Conservation (phyloP, 2,888 invertebrate species). For the Agonopterix arenella region DNA sequence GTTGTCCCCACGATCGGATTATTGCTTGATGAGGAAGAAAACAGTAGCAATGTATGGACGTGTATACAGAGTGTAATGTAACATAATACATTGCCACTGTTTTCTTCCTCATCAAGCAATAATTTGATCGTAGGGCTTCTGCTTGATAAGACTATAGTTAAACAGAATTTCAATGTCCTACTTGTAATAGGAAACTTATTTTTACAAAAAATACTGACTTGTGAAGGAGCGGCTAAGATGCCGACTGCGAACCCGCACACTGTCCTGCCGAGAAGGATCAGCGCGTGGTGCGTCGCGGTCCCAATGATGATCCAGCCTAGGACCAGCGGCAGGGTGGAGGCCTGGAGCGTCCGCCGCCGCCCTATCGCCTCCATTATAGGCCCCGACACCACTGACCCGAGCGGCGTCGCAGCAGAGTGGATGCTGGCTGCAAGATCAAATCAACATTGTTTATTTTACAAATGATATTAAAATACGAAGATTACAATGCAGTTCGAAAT, state of each 20-base stretch:
- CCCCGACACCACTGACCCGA: constrained; percentile 84
- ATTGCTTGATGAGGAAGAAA: no score
- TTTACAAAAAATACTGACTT: constrained; percentile 61
- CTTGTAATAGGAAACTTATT: no score
- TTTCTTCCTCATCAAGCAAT: no score
- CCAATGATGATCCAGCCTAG: constrained; percentile 83
- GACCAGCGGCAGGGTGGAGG: constrained; percentile 80
- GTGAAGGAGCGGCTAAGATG: constrained; percentile 83
- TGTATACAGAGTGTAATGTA: no score
- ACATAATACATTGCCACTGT: no score
- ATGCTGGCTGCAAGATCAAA: constrained; percentile 78
- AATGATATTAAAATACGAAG: not conserved
- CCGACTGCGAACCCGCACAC: constrained; percentile 85
- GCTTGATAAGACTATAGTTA: no score
- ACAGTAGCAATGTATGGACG: no score
- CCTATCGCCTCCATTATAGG: constrained; percentile 83
- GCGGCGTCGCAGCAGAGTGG: constrained; percentile 86
- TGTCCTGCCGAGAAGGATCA: constrained; percentile 80
- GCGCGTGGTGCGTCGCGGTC: constrained; percentile 71
- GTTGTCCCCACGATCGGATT: no score
- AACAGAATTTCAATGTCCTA: no score
- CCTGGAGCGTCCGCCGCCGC: constrained; percentile 79
- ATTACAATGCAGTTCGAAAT: no score
- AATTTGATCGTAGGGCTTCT: no score
- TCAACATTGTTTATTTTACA: not conserved